phyloP scores from a whole-genome alignment of 2,797 vertebrate species.

The Loris lydekkerianus region DNA sequence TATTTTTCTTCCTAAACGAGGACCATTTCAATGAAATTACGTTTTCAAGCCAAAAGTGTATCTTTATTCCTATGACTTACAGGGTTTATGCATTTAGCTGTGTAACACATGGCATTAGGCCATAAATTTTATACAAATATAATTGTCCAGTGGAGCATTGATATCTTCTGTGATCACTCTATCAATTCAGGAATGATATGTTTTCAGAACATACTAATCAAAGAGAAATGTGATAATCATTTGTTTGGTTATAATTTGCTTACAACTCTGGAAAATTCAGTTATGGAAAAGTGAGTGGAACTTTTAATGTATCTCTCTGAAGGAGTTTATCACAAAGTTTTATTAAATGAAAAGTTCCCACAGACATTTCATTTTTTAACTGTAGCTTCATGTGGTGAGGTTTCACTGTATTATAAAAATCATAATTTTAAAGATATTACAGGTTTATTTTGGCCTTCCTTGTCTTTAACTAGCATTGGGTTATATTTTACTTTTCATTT shows the following conservation, averaged over 20 bases:
- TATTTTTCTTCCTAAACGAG: slow-evolving; percentile 54
- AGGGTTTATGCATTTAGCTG: slow-evolving; percentile 10
- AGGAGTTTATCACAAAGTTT: slow-evolving; percentile 30
- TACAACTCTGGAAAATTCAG: slow-evolving; percentile 45
- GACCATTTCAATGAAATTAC: slow-evolving; percentile 42
- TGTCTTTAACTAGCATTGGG: slow-evolving; percentile 49
- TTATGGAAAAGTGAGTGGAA: slow-evolving; percentile 42
- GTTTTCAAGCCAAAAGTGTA: slow-evolving; percentile 54
- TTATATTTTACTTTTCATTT: slow-evolving; percentile 61
- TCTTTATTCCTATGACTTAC: slow-evolving; percentile 55
- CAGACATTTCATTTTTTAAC: background rate
- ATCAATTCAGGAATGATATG: background rate
- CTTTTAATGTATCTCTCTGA: slow-evolving; percentile 35
- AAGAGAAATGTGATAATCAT: slow-evolving; percentile 54
- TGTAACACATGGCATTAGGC: background rate
- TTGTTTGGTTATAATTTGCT: slow-evolving; percentile 42
- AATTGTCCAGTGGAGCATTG: background rate
- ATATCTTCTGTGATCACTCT: background rate
- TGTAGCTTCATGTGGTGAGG: background rate
- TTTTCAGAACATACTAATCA: slow-evolving; percentile 44
- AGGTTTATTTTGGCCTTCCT: background rate
- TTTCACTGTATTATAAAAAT: slow-evolving; percentile 47
- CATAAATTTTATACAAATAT: background rate
- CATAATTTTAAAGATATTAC: slow-evolving; percentile 20
- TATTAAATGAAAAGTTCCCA: slow-evolving; percentile 33